These are phyloP conservation scores for Beris morrisii DNA, from an alignment of 2,888 invertebrate genomes.

Conservation along the genomic window DNA sequence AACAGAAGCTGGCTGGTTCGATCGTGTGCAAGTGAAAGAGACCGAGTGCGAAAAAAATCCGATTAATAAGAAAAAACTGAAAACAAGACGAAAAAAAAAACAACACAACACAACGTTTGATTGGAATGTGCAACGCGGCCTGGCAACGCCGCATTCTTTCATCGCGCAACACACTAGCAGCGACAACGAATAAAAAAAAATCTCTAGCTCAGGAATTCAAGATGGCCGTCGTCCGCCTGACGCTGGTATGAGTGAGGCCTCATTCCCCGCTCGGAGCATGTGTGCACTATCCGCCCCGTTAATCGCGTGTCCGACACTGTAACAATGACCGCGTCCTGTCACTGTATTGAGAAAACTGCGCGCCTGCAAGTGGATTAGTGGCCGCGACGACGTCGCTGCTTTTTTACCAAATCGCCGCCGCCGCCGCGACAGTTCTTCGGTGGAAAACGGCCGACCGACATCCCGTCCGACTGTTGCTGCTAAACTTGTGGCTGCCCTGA, in stretches of 20 bases:
- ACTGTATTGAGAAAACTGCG: constrained; percentile 5
- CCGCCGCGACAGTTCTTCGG: constrained; percentile 20
- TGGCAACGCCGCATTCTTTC: constrained; percentile 15
- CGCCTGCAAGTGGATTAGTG: background rate
- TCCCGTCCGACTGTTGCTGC: too few relatives aligned
- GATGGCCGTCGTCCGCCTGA: constrained; percentile 16
- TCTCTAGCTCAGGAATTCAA: constrained; percentile 25
- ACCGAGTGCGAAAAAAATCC: background rate
- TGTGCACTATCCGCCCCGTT: constrained; percentile 13
- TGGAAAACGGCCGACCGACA: constrained; percentile 19
- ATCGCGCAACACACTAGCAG: background rate
- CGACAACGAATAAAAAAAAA: constrained; percentile 11
- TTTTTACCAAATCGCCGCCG: constrained; percentile 3
- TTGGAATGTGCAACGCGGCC: constrained; percentile 18
- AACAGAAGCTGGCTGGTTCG: too few relatives aligned
- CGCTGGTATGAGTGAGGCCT: background rate
- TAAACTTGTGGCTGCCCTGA: too few relatives aligned
- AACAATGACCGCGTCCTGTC: background rate
- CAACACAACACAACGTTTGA: background rate
- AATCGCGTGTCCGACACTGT: constrained; percentile 8
- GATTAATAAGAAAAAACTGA: background rate
- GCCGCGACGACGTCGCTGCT: constrained; percentile 8
- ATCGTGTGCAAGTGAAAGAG: too few relatives aligned
- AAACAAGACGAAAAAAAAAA: background rate
- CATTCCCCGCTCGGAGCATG: constrained; percentile 23